Conservation (phyloP, 2,888 invertebrate genomes). For the Spilarctia lutea region DNA sequence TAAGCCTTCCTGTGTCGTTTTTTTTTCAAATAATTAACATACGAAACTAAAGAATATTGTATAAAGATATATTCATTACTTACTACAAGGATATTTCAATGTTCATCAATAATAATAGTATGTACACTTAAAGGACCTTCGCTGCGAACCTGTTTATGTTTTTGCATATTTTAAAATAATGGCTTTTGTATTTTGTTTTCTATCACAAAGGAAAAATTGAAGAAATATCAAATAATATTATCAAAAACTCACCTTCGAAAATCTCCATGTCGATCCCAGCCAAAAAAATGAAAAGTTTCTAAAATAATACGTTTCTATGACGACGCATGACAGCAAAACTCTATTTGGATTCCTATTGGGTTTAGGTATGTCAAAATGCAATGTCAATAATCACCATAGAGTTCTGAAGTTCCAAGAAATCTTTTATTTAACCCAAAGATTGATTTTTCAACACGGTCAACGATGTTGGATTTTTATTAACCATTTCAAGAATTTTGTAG, state of each 20-base stretch:
- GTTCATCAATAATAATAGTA: conserved; percentile 27
- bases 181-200: conserved; percentile 27
- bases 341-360: conserved; percentile 68
- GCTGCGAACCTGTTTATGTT: conserved; percentile 54
- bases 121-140: conserved; percentile 33
- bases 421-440: neutral
- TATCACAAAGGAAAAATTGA: conserved; percentile 13
- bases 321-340: conserved; percentile 84
- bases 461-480: neutral
- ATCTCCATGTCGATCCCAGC: conserved; percentile 82
- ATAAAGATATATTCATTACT: conserved; percentile 5
- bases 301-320: conserved; percentile 84
- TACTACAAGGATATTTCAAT: conserved; percentile 15
- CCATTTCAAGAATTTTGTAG: neutral
- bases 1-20: neutral
- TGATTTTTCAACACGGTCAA: neutral
- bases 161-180: conserved; percentile 38
- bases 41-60: neutral
- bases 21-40: neutral
- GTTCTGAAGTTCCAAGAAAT: conserved; percentile 1
- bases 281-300: conserved; percentile 80
- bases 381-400: conserved; percentile 47
- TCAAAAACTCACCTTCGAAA: conserved; percentile 75
- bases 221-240: conserved; percentile 42
- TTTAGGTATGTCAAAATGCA: conserved; percentile 43